These are phyloP conservation scores for Mesorhabditis sp. DNA, from an alignment of 2,888 invertebrate species.

Conservation along the genomic window DNA sequence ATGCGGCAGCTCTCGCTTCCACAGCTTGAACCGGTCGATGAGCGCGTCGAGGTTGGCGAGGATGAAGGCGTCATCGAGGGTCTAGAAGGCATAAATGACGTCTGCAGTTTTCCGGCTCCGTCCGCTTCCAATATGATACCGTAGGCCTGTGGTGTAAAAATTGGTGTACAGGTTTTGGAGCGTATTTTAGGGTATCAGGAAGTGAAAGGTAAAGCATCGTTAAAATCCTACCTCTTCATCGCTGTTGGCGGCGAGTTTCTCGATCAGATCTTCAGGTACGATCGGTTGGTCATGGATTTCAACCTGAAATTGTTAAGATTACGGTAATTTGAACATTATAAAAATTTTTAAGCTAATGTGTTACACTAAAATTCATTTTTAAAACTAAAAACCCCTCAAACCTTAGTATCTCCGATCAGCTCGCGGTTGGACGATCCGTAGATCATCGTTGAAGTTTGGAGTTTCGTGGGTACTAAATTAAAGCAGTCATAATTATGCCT, in stretches of 20 bases:
- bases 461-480: not conserved
- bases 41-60: constrained; percentile 42
- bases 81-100: constrained; percentile 13
- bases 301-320: not conserved
- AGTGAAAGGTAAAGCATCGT: no score
- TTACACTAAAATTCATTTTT: no score
- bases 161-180: no score
- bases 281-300: constrained; percentile 2
- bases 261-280: not conserved
- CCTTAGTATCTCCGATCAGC: constrained; percentile 4
- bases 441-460: not conserved
- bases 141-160: no score
- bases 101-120: not conserved
- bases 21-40: constrained; percentile 61
- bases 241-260: not conserved
- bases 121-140: no score
- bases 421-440: not conserved
- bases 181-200: no score
- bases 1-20: constrained; percentile 72
- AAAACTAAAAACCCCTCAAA: not conserved
- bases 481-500: no score
- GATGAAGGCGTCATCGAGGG: constrained; percentile 46
- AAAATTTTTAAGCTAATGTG: no score
- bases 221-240: not conserved
- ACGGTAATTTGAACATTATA: no score